Conservation (phyloP, 2,797 vertebrate genomes). For the Enoplosus armatus region DNA sequence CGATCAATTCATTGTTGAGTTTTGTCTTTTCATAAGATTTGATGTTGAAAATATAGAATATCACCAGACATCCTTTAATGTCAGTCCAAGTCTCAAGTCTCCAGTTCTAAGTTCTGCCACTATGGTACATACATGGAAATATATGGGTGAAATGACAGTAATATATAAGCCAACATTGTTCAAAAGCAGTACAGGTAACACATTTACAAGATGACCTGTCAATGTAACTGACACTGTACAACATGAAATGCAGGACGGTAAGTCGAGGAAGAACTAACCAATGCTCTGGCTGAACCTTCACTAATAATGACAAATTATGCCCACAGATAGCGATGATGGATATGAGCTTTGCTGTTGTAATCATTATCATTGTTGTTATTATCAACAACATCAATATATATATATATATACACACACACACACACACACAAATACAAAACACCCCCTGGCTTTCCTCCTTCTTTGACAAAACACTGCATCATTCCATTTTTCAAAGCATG, state of each 20-base stretch:
- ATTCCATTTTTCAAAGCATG: constrained; percentile 56
- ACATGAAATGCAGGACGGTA: neutral
- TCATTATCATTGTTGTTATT: constrained; percentile 70
- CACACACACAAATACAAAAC: constrained; percentile 30
- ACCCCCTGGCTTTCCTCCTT: constrained; percentile 38
- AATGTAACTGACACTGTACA: neutral
- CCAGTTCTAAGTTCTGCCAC: neutral
- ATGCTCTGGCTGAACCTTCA: constrained; percentile 35
- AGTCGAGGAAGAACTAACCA: constrained; percentile 22
- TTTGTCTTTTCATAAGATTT: neutral
- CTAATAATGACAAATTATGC: constrained; percentile 61
- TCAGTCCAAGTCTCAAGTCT: neutral
- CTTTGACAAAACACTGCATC: constrained; percentile 59
- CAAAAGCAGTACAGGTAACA: neutral
- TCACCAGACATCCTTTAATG: neutral
- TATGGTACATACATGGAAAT: neutral
- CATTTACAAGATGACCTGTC: neutral
- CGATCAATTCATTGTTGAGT: neutral
- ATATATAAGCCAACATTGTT: neutral
- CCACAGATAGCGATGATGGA: constrained; percentile 65
- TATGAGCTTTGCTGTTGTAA: constrained; percentile 55
- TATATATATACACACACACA: constrained; percentile 36
- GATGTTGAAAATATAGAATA: neutral
- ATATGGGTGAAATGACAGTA: neutral
- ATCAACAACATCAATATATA: constrained; percentile 74